Conservation (phyloP, 2,113 vertebrate genomes). For the Athene cunicularia region DNA sequence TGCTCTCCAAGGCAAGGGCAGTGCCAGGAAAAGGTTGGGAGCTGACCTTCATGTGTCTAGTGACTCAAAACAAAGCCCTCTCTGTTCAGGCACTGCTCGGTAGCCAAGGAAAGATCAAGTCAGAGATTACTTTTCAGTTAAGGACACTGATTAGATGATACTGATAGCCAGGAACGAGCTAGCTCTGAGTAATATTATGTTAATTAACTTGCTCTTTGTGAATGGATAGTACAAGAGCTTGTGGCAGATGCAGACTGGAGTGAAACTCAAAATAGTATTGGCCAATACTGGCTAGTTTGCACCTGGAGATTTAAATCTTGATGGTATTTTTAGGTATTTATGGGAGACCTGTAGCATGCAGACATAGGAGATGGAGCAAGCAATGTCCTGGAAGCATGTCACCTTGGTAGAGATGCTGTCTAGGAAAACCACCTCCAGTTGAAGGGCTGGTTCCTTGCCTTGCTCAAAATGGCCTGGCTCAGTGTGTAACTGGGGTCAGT, state of each 20-base stretch:
- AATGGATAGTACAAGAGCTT: neutral
- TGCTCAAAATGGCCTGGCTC: neutral
- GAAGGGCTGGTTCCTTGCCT: neutral
- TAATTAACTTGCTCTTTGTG: slow-evolving; percentile 39
- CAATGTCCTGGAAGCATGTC: neutral
- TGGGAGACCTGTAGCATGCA: neutral
- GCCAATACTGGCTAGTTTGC: neutral
- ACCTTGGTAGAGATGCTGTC: neutral
- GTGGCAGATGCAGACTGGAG: neutral
- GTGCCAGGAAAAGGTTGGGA: neutral
- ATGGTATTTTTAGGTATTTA: neutral
- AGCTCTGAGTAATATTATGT: slow-evolving; percentile 51
- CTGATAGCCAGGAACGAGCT: slow-evolving; percentile 23
- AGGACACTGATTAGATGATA: slow-evolving; percentile 59
- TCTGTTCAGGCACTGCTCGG: slow-evolving; percentile 30
- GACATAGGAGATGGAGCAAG: neutral
- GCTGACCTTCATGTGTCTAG: slow-evolving; percentile 41
- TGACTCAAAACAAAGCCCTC: slow-evolving; percentile 42
- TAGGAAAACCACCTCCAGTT: neutral
- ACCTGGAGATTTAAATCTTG: neutral
- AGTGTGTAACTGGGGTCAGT: neutral
- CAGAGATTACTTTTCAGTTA: slow-evolving; percentile 68
- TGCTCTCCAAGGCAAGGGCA: slow-evolving; percentile 5
- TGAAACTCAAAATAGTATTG: neutral
- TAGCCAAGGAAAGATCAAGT: slow-evolving; percentile 63